Percentiles rank a stretch among this genome's conserved stretches.
These are phyloP conservation scores for Erethizon dorsatum DNA, from an alignment of 2,797 vertebrate species.

Conservation along the genomic window DNA sequence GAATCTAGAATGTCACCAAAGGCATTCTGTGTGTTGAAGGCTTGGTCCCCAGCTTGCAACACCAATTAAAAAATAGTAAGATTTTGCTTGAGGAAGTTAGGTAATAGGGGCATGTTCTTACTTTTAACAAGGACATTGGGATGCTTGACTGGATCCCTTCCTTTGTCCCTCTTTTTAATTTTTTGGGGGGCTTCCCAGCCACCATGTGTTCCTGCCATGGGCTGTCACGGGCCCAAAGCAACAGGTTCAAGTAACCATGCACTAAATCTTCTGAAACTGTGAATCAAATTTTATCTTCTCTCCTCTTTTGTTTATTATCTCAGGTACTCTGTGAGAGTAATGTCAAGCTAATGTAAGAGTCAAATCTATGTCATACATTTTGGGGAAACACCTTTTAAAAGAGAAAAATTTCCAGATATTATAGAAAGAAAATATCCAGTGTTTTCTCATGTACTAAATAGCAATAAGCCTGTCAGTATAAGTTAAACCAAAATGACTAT, in stretches of 20 bases:
- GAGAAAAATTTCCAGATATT: background rate
- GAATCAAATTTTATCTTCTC: background rate
- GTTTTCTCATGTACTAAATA: background rate
- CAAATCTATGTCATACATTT: background rate
- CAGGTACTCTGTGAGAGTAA: background rate
- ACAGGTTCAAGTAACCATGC: no score
- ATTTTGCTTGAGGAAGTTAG: background rate
- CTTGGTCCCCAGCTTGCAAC: no score
- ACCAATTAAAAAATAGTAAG: background rate
- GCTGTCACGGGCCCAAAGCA: background rate
- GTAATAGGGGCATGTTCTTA: background rate
- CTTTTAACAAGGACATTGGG: background rate
- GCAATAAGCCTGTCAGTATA: background rate
- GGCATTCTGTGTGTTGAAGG: background rate
- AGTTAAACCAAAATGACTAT: background rate
- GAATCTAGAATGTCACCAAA: background rate
- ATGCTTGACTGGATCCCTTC: background rate
- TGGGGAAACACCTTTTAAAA: rapidly evolving
- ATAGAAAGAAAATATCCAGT: background rate
- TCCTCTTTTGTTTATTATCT: background rate
- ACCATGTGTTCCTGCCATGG: background rate
- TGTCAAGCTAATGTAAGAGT: background rate
- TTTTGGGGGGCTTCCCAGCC: background rate
- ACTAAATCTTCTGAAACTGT: background rate
- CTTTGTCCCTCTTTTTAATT: background rate